Base-by-base conservation (phyloP, 2,113 vertebrate genomes). In the Notarius lentiginosus region DNA sequence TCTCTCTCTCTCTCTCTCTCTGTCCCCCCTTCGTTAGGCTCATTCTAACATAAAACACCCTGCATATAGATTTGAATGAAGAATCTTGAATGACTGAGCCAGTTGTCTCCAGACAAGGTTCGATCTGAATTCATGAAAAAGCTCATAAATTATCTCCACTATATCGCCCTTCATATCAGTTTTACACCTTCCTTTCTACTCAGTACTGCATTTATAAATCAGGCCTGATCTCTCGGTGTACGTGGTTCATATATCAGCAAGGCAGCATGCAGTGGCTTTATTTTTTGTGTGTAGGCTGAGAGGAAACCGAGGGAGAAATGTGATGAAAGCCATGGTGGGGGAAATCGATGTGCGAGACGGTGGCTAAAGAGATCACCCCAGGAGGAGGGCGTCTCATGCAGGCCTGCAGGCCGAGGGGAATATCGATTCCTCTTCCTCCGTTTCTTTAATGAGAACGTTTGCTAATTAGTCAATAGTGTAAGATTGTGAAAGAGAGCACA, bases 301-400 rank as follows among this genome's bases (percentile, higher is more conserved):
- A 88, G 80, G 86, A 89, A 88, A 79, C 55, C 18, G 79, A 88
- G 87, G 81, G 87, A 65, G 87, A 84, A 86, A 90, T 61, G 82
- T 53, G 87, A 90, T 90, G 84, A 88, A 88, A 88, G 72, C 82
- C 81, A 53, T 72, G 83, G 87, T 82, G 87, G 79, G 66, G 80
- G 14, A 41, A 84, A 90, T 90, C 84, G 65, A 90, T 90, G 87
- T 72, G 65, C 1, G 68, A 79, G 65, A 58, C 79, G 51, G 76
- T 86, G 87, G 87, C 84, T 86, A 84, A 90, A 86, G 87, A 90
- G 84, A 84, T 88, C 61, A 70, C 79, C 58, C 82, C 79, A 55
- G 76, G 76, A 79, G 72, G 87, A 68, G 77, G 84, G 87, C 24
- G 60, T 68, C 72, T 84, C 76, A 34, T 73, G 49, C 61, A 30